Percentiles rank a stretch among this genome's conserved stretches.
Evolutionary conservation across 1,140 invertebrate species (phyloP).

Genomic region (Colletes latitarsis): DNA sequence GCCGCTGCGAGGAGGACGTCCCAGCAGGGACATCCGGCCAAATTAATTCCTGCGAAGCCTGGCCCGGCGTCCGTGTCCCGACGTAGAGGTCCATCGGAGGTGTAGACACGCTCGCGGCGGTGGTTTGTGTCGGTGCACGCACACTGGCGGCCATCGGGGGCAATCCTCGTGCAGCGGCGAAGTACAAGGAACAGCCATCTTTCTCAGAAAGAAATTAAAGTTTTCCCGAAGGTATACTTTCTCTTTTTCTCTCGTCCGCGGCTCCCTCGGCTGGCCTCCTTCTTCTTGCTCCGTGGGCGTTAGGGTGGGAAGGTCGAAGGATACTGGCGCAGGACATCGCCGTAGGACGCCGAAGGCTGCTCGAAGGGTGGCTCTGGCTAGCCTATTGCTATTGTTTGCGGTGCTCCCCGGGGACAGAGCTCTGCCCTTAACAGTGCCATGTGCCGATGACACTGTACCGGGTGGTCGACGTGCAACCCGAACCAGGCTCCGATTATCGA

Average conservation of each 20-base stretch:
- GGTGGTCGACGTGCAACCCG: constrained; percentile 43
- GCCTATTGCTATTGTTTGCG: constrained; percentile 77
- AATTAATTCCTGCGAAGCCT: constrained; percentile 67
- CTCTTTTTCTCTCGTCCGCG: constrained; percentile 14
- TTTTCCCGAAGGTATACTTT: constrained; percentile 75
- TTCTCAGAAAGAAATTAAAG: constrained; percentile 78
- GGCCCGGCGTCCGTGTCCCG: constrained; percentile 9
- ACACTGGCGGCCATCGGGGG: constrained; percentile 33
- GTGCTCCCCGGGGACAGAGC: constrained; percentile 62
- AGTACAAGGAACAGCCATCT: constrained; percentile 72
- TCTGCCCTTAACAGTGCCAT: constrained; percentile 72
- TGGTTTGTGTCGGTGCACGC: constrained; percentile 16
- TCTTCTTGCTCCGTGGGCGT: constrained; percentile 21
- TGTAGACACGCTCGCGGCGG: background rate
- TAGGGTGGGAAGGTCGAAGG: constrained; percentile 67
- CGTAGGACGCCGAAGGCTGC: constrained; percentile 43
- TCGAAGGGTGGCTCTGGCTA: constrained; percentile 57
- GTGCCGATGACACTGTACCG: constrained; percentile 71
- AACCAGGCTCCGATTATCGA: too few species aligned
- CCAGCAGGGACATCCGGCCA: constrained; percentile 50
- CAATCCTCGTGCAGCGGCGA: constrained; percentile 47
- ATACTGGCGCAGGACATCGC: constrained; percentile 52
- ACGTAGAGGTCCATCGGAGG: background rate
- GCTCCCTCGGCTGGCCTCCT: constrained; percentile 12
- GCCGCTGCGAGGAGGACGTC: constrained; percentile 40